Evolutionary conservation across 2,797 vertebrate species (phyloP).

Genomic region (Parauchenoglanis ngamensis): DNA sequence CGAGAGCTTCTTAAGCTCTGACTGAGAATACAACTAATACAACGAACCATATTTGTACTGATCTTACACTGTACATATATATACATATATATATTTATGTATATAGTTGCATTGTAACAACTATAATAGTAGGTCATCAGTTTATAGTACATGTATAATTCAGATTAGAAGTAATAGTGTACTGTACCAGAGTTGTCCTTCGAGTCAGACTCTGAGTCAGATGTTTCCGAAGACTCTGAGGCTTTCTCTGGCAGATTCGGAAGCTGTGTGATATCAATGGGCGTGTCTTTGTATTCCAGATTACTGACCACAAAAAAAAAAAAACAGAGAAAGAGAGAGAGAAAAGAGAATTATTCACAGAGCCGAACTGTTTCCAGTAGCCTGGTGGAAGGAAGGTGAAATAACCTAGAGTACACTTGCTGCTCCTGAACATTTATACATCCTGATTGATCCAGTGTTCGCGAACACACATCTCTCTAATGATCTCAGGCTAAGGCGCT

Average conservation of each 20-base stretch:
- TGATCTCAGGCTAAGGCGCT: conserved; percentile 56
- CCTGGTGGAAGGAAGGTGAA: conserved; percentile 38
- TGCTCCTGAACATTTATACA: conserved; percentile 51
- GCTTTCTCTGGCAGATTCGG: conserved; percentile 95
- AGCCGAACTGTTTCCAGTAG: conserved; percentile 32
- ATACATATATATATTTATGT: too few relatives aligned
- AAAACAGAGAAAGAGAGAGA: conserved; percentile 45
- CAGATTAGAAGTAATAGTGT: background rate
- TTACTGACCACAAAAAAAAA: conserved; percentile 75
- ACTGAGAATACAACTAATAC: background rate
- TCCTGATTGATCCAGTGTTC: conserved; percentile 59
- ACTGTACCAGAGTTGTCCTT: conserved; percentile 95
- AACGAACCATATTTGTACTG: background rate
- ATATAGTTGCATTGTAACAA: background rate
- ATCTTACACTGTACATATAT: too few relatives aligned
- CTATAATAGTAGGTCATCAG: background rate
- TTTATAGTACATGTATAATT: background rate
- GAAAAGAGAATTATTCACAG: conserved; percentile 44
- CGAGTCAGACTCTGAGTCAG: conserved; percentile 95
- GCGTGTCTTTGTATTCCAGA: conserved; percentile 93
- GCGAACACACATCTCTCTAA: conserved; percentile 60
- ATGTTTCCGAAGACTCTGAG: conserved; percentile 93
- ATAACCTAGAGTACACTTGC: conserved; percentile 43
- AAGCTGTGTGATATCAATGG: conserved; percentile 95
- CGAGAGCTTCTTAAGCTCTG: background rate